These are phyloP conservation scores for Xerus inauris DNA, from an alignment of 2,113 vertebrate genomes.

Conservation along the genomic window DNA sequence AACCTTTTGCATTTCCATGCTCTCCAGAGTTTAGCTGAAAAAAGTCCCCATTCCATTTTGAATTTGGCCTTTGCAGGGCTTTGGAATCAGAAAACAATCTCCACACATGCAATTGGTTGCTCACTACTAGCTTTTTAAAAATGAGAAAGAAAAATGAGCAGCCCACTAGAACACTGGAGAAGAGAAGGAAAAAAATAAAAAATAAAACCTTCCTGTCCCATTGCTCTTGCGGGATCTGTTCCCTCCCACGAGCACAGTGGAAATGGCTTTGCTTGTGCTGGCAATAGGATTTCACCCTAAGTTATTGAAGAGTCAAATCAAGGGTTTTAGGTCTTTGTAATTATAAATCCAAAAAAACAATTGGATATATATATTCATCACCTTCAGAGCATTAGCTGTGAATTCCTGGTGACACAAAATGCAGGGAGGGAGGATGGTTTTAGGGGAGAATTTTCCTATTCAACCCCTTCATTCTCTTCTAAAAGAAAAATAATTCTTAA, in stretches of 20 bases:
- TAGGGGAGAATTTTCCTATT: neutral
- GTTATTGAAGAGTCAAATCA: conserved; percentile 74
- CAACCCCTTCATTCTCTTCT: neutral
- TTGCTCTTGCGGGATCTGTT: conserved; percentile 45
- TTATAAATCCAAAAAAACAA: conserved; percentile 74
- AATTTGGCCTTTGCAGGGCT: conserved; percentile 66
- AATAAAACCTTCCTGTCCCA: conserved; percentile 62
- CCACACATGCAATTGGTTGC: conserved; percentile 49
- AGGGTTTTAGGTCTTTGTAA: conserved; percentile 80
- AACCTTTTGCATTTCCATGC: conserved; percentile 34
- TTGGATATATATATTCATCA: conserved; percentile 71
- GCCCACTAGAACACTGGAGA: conserved; percentile 66
- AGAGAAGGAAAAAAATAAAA: conserved; percentile 7
- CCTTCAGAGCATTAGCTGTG: conserved; percentile 66
- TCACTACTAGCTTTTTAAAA: conserved; percentile 74
- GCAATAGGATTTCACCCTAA: conserved; percentile 68
- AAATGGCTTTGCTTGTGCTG: conserved; percentile 71
- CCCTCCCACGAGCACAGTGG: conserved; percentile 43
- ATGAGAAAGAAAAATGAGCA: conserved; percentile 70
- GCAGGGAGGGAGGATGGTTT: neutral
- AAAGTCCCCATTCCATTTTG: conserved; percentile 61
- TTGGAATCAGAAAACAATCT: conserved; percentile 72
- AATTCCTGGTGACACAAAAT: conserved; percentile 70
- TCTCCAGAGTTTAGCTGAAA: conserved; percentile 72
- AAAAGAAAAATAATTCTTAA: conserved; percentile 56